These are phyloP conservation scores for Symphodus melops DNA, from an alignment of 2,113 vertebrate species.

Conservation along the genomic window DNA sequence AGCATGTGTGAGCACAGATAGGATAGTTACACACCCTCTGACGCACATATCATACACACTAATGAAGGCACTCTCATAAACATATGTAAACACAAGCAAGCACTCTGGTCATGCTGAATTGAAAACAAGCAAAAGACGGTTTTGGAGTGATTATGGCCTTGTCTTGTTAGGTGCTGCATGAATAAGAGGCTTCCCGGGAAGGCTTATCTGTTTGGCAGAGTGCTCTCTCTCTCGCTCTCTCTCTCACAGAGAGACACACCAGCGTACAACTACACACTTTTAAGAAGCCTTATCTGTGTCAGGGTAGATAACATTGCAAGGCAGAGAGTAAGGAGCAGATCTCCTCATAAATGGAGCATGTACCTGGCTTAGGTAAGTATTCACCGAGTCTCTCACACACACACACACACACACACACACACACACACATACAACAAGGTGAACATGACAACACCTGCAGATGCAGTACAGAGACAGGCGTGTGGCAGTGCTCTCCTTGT, in stretches of 20 bases:
- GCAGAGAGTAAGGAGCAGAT: constrained; percentile 47
- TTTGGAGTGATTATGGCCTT: constrained; percentile 51
- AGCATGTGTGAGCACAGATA: constrained; percentile 15
- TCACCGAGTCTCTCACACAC: background rate
- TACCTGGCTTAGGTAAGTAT: constrained; percentile 11
- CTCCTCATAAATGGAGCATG: constrained; percentile 58
- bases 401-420: constrained; percentile 6
- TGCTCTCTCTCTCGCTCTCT: background rate
- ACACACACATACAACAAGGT: constrained; percentile 10
- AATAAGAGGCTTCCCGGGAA: constrained; percentile 61
- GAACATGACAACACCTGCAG: constrained; percentile 5
- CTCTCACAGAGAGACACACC: constrained; percentile 1
- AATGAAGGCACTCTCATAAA: constrained; percentile 35
- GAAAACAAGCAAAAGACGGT: constrained; percentile 56
- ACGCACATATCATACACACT: background rate
- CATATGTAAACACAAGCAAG: constrained; percentile 1
- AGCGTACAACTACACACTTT: constrained; percentile 26
- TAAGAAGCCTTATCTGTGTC: constrained; percentile 55
- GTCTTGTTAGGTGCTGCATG: constrained; percentile 63
- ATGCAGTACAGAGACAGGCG: constrained; percentile 7
- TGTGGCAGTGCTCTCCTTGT: background rate
- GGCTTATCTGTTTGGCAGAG: constrained; percentile 69
- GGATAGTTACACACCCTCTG: background rate
- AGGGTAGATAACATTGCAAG: constrained; percentile 56
- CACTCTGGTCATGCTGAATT: constrained; percentile 39